Conservation (phyloP, 2,888 invertebrate genomes). For the Apamea sordens region DNA sequence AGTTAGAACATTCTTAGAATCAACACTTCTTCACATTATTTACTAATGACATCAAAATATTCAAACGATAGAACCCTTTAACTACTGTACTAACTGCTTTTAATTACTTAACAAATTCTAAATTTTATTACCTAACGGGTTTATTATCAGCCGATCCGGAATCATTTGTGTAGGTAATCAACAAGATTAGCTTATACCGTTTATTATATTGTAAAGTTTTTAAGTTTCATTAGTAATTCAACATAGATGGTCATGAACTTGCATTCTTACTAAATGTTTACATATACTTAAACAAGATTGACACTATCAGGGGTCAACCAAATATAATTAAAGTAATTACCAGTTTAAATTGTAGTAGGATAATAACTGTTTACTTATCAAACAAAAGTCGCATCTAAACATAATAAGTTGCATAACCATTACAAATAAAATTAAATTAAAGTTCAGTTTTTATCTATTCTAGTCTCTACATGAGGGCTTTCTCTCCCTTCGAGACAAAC, state of each 20-base stretch:
- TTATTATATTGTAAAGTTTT: conserved; percentile 38
- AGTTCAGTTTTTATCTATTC: conserved; percentile 36
- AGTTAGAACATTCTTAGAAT: not conserved
- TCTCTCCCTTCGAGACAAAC: not conserved
- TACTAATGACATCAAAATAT: conserved; percentile 36
- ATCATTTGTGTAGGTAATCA: conserved; percentile 64
- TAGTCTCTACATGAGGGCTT: not conserved
- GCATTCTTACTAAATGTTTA: conserved; percentile 21
- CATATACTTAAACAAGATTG: conserved; percentile 35
- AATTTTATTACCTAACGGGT: conserved; percentile 67
- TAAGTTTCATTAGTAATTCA: conserved; percentile 59
- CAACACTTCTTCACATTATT: not conserved
- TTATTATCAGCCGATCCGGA: conserved; percentile 62
- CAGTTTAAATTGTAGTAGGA: conserved; percentile 14
- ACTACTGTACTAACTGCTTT: conserved; percentile 42
- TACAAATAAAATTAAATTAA: conserved; percentile 31
- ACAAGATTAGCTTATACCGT: conserved; percentile 50
- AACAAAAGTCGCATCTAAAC: conserved; percentile 15
- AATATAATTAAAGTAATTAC: conserved; percentile 28
- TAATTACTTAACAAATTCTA: conserved; percentile 67
- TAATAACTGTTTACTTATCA: conserved; percentile 34
- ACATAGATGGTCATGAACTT: conserved; percentile 26
- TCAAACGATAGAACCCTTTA: conserved; percentile 45
- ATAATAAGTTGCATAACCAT: conserved; percentile 16
- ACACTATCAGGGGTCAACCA: conserved; percentile 29